Percentiles rank a stretch among this genome's conserved stretches.
These are phyloP conservation scores for Sminthurinus aureus DNA, from an alignment of 2,888 invertebrate species.

Conservation along the genomic window DNA sequence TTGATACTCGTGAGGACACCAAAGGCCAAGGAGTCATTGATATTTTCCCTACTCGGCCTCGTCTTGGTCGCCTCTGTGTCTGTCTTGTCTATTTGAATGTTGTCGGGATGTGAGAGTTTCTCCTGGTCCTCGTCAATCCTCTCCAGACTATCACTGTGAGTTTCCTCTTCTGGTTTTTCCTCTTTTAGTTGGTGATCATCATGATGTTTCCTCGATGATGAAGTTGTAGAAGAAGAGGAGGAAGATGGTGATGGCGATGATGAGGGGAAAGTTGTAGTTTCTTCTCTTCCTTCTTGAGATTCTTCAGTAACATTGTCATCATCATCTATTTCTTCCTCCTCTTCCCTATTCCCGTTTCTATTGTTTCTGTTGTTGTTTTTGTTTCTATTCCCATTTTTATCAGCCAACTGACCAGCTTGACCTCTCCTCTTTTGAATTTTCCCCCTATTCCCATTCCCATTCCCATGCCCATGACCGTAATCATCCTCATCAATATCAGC, in stretches of 20 bases:
- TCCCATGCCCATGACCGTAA: not conserved
- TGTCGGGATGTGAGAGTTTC: no score
- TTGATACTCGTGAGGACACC: not conserved
- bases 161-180: not conserved
- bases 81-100: no score
- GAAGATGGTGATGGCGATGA: not conserved
- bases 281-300: not conserved
- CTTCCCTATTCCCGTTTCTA: no score
- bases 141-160: not conserved
- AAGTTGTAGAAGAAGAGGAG: no score
- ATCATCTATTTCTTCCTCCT: not conserved
- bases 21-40: conserved; percentile 28
- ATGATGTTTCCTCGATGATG: no score
- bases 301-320: not conserved
- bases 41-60: not conserved
- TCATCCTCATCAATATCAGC: conserved; percentile 1
- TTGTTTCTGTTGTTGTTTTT: no score
- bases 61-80: no score
- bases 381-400: no score
- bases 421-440: no score
- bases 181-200: no score
- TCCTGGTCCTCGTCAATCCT: no score
- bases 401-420: no score
- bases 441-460: not conserved
- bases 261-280: not conserved